These are phyloP conservation scores for zebrafish (Danio rerio) DNA, from an alignment of 2,113 vertebrate species.

Conservation along the genomic window GRCz12tu NC_133198.1:49400501-49401000, in stretches of 20 bases:
- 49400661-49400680: too few species aligned
- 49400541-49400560: neutral
- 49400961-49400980: too few species aligned
- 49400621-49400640: too few species aligned
- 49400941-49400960: neutral
- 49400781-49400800: slow-evolving; percentile 84
- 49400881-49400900: slow-evolving; percentile 79
- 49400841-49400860: slow-evolving; percentile 81
- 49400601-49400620: too few species aligned
- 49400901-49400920: slow-evolving; percentile 80
- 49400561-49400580: neutral
- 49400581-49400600: too few species aligned
- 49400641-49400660: too few species aligned
- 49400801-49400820: slow-evolving; percentile 80
- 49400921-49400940: slow-evolving; percentile 83
- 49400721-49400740: too few species aligned
- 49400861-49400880: slow-evolving; percentile 85
- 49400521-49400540: neutral
- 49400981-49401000: too few species aligned
- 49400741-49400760: too few species aligned
- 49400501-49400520: slow-evolving; percentile 12
- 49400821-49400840: slow-evolving; percentile 84
- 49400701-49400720: too few species aligned
- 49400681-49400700: too few species aligned
- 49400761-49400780: slow-evolving; percentile 63